Base-by-base conservation (phyloP, 2,113 vertebrate species). In the Sylvietta virens region DNA sequence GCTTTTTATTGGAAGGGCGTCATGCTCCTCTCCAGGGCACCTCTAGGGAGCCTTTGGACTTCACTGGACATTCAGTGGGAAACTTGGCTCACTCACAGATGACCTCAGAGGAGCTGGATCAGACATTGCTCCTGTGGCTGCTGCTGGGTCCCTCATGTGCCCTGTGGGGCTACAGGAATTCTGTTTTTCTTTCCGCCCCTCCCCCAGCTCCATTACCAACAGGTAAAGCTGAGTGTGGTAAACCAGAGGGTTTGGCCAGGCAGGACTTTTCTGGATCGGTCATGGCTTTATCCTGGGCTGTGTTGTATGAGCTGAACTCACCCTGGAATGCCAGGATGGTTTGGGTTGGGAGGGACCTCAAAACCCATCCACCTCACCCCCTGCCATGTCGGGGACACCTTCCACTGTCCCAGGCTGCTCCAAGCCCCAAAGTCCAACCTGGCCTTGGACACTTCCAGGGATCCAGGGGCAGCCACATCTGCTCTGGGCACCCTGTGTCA, bases 331-430 rank as follows among this genome's bases (percentile, higher is more conserved):
- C 22, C 33, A 27, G 33, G 1, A 6, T 39, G 33, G 15, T 28
- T 51, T 81, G 44, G 7, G 8, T 3, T 3, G 23, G 23, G 28
- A 81, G 44, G 5, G 14, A 23, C 10, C 3, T 33, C 1, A 37
- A 44, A 50, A 0, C 10, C 2, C 35, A 27, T 1, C 21, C 9
- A 5, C 0, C 18, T 0, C 6, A 17, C 7, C 17, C 9, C 13
- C 21, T 88, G 30, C 57, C 57, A 56, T 19, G 57, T 6, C 66
- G 72, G 50, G 76, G 50, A 44, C 50, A 50, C 31, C 58, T 88
- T 0, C 42, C 50, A 72, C 31, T 31, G 0, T 48, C 35, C 66
- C 76, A 65, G 37, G 31, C 2, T 57, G 58, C 37, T 72, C 58
- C 40, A 21, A 71, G 30, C 24, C 48, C 40, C 2, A 3, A 0